These are phyloP conservation scores for Chymomyza costata DNA, from an alignment of 1,140 invertebrate species.

Conservation along the genomic window DNA sequence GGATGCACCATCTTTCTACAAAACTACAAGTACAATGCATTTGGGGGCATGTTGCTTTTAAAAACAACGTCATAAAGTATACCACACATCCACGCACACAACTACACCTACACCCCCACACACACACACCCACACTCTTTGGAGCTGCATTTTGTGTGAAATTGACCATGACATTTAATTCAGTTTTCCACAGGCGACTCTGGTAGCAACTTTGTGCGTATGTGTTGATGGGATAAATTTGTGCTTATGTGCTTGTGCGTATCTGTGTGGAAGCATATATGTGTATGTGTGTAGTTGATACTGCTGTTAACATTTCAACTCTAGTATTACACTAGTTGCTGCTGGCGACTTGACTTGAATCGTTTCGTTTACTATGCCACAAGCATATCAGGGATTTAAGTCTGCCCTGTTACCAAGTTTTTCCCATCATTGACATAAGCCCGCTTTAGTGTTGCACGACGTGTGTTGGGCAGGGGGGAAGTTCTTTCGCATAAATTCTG, in stretches of 20 bases:
- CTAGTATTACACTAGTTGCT: too few species aligned
- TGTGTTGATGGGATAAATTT: background rate
- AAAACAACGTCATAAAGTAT: background rate
- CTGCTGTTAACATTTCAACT: too few species aligned
- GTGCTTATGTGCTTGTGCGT: background rate
- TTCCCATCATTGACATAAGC: too few species aligned
- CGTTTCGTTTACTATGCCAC: too few species aligned
- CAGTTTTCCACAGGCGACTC: constrained; percentile 8
- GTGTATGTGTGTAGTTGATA: constrained; percentile 1
- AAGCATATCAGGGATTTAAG: too few species aligned
- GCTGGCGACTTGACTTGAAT: constrained; percentile 29
- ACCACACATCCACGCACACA: background rate
- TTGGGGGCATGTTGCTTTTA: background rate
- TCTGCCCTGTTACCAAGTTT: too few species aligned
- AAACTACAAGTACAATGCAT: constrained; percentile 9
- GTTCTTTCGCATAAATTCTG: too few species aligned
- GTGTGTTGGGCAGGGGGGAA: too few species aligned
- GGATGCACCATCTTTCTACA: background rate
- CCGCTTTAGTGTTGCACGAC: too few species aligned
- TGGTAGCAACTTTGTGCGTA: background rate
- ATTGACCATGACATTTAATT: constrained; percentile 58
- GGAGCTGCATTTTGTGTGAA: constrained; percentile 29
- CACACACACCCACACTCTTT: background rate
- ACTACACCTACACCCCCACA: constrained; percentile 1
- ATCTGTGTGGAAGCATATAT: constrained; percentile 8